phyloP scores from a whole-genome alignment of 2,797 vertebrate genomes.

The Cynodonichthys magdalenae region DNA sequence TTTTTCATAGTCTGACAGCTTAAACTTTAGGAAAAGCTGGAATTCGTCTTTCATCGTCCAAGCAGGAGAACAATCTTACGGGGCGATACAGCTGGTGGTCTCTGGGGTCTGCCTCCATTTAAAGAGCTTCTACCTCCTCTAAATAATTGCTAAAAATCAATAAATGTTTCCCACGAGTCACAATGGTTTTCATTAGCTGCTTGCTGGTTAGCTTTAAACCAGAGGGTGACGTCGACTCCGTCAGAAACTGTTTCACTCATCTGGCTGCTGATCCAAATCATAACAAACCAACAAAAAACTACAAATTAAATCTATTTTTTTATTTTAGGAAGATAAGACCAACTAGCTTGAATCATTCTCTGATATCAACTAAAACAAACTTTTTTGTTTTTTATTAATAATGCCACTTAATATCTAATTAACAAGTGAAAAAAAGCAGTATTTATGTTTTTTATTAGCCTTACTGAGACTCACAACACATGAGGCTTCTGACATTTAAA shows the following conservation, averaged over 20 bases:
- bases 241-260: neutral
- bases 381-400: too few species aligned
- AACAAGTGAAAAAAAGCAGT: too few species aligned
- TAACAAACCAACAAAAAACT: too few species aligned
- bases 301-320: too few species aligned
- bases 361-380: too few species aligned
- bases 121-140: neutral
- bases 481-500: too few species aligned
- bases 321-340: too few species aligned
- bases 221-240: neutral
- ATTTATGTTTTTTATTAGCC: too few species aligned
- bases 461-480: too few species aligned
- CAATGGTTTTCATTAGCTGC: neutral
- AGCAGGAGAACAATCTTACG: neutral
- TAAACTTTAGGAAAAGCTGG: neutral
- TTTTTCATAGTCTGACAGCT: neutral
- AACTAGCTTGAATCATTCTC: too few species aligned
- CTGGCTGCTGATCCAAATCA: too few species aligned
- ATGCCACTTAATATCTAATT: too few species aligned
- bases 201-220: conserved; percentile 1
- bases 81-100: neutral
- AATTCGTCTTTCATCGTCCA: neutral
- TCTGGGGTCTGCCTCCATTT: neutral
- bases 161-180: neutral
- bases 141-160: neutral